Percentiles rank a stretch among this genome's conserved stretches.
These are phyloP conservation scores for Eulemur macaco DNA, from an alignment of 2,113 vertebrate species.

Conservation along the genomic window DNA sequence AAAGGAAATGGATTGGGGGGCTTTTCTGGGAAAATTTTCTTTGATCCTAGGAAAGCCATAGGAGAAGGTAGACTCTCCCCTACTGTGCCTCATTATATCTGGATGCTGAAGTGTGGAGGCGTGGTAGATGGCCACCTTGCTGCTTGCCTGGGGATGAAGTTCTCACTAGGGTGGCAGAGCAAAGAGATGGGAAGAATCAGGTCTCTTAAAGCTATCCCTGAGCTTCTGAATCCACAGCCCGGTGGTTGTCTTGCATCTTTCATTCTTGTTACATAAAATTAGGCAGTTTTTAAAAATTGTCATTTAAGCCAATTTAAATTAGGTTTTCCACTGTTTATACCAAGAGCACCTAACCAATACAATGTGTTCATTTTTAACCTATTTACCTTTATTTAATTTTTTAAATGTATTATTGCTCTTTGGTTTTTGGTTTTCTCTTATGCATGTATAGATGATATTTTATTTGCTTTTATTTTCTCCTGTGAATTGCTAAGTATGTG, in stretches of 20 bases:
- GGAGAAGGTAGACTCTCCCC: neutral
- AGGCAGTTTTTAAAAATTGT: neutral
- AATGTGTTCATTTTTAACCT: neutral
- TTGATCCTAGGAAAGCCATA: neutral
- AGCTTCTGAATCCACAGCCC: neutral
- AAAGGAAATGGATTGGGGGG: neutral
- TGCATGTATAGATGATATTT: neutral
- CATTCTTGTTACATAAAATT: neutral
- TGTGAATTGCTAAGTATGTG: neutral
- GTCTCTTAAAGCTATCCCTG: neutral
- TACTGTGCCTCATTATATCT: neutral
- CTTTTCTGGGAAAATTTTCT: neutral
- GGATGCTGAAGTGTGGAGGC: neutral
- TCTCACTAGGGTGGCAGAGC: neutral
- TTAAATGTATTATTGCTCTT: neutral
- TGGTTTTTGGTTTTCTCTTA: neutral
- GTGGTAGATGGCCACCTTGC: neutral
- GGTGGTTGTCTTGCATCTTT: neutral
- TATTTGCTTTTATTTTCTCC: constrained; percentile 28
- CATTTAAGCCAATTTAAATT: neutral
- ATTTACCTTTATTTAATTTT: constrained; percentile 4
- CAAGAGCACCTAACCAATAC: neutral
- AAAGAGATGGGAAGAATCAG: neutral
- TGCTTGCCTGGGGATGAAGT: neutral
- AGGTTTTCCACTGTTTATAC: neutral